These are phyloP conservation scores for Threskiornis aethiopicus DNA, from an alignment of 2,797 vertebrate genomes.

Conservation along the genomic window DNA sequence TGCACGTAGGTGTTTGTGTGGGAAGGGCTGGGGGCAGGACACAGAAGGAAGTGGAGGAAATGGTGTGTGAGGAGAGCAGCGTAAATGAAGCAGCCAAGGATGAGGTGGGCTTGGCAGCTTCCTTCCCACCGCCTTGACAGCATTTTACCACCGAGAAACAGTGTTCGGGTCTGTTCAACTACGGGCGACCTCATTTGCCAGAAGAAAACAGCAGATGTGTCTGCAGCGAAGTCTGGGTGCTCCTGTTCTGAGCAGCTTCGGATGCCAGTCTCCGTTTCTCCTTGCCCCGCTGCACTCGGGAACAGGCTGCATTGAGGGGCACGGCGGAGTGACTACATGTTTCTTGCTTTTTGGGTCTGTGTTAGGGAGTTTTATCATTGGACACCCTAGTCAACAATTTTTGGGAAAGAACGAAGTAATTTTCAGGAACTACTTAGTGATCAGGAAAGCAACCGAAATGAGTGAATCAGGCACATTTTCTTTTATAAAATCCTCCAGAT, in stretches of 20 bases:
- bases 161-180: background rate
- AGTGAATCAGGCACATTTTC: background rate
- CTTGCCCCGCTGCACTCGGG: background rate
- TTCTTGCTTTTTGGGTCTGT: background rate
- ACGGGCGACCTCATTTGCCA: background rate
- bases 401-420: background rate
- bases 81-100: background rate
- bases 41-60: background rate
- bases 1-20: background rate
- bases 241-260: background rate
- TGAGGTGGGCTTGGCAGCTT: background rate
- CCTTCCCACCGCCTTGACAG: background rate
- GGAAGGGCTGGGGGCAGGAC: background rate
- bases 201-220: background rate
- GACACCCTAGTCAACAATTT: background rate
- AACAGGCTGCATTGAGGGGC: background rate
- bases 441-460: background rate
- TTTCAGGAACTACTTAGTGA: background rate
- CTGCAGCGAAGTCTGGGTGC: background rate
- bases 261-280: background rate
- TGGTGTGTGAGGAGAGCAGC: background rate
- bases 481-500: background rate
- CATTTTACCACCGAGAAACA: background rate
- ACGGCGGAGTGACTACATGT: rapidly evolving
- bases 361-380: background rate